These are phyloP conservation scores for Pterocles burchelli DNA, from an alignment of 2,113 vertebrate genomes.

Conservation along the genomic window DNA sequence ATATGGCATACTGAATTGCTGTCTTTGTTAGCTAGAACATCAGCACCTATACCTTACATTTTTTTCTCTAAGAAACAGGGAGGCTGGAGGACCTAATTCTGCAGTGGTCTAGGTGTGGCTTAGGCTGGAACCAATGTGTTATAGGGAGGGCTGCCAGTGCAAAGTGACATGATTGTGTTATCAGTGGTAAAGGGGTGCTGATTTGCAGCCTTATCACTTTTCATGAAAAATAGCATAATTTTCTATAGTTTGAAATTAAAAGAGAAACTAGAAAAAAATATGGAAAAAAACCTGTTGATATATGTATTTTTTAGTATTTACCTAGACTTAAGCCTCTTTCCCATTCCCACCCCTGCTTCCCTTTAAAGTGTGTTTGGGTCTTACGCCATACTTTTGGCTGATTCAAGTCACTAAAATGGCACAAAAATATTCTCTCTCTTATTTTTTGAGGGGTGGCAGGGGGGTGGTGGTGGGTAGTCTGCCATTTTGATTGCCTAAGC, in stretches of 20 bases:
- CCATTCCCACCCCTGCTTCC: not conserved
- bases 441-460: not conserved
- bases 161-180: not conserved
- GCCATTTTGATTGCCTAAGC: not conserved
- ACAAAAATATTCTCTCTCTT: not conserved
- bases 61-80: not conserved
- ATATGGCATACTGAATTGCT: not conserved
- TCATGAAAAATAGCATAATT: not conserved
- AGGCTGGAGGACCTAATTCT: not conserved
- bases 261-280: not conserved
- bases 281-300: rapidly evolving
- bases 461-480: not conserved
- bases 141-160: not conserved
- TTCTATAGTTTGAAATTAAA: not conserved
- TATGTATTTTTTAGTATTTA: not conserved
- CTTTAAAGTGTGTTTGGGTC: not conserved
- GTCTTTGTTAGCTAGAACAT: not conserved
- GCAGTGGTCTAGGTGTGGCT: not conserved
- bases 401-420: not conserved
- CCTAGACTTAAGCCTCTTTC: not conserved
- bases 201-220: not conserved
- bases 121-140: not conserved
- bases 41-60: not conserved
- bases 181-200: not conserved
- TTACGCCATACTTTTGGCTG: not conserved